Percentiles rank a stretch among this genome's conserved stretches.
These are phyloP conservation scores for Antennarius maculatus DNA, from an alignment of 2,797 vertebrate species.

Conservation along the genomic window DNA sequence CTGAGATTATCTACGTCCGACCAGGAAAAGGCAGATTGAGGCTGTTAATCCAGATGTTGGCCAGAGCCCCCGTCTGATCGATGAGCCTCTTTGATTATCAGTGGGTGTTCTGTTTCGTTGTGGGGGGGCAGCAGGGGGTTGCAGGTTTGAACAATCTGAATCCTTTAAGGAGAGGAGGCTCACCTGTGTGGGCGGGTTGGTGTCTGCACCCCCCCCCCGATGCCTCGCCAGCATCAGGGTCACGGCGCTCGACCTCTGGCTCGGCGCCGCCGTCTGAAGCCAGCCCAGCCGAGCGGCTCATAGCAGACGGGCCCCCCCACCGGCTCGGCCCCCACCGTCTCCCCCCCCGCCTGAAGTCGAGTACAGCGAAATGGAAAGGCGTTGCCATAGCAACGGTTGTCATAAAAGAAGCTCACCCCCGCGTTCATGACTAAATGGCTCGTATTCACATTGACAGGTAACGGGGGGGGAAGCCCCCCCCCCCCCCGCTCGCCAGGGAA, in stretches of 20 bases:
- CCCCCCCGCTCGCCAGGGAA: neutral
- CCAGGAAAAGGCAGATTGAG: neutral
- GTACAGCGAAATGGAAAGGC: conserved; percentile 34
- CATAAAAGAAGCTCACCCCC: conserved; percentile 56
- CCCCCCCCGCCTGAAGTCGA: neutral
- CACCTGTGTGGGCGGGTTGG: conserved; percentile 18
- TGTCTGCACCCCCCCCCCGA: neutral
- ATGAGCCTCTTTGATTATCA: too few relatives aligned
- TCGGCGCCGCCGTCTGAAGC: conserved; percentile 5
- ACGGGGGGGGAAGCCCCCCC: conserved; percentile 30
- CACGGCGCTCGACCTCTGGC: neutral
- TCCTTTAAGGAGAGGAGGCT: conserved; percentile 38
- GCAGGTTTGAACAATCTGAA: neutral
- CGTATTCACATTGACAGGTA: conserved; percentile 39
- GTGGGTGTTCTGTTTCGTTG: too few relatives aligned
- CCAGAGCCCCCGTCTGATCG: too few relatives aligned
- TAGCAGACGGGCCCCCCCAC: conserved; percentile 47
- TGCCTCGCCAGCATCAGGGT: neutral
- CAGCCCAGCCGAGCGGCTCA: conserved; percentile 23
- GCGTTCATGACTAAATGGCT: conserved; percentile 35
- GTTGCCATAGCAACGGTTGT: conserved; percentile 75
- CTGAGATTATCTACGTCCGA: neutral
- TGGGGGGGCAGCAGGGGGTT: too few relatives aligned
- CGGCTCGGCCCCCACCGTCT: conserved; percentile 17
- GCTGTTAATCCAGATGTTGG: too few relatives aligned